Conservation (phyloP, 2,113 vertebrate species). For the Psettodes erumei region DNA sequence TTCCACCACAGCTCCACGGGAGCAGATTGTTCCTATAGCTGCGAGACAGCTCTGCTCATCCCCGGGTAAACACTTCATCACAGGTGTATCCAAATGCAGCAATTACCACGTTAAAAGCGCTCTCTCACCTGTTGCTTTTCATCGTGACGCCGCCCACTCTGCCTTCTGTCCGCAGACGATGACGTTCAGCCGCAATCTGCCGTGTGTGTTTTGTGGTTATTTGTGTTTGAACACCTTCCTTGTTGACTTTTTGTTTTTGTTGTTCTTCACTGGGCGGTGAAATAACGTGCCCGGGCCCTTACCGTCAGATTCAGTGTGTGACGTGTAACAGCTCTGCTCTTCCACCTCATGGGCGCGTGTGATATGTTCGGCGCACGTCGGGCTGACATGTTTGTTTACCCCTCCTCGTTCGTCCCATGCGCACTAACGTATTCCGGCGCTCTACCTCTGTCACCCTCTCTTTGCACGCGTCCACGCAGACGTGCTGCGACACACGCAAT, state of each 20-base stretch:
- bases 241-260: conserved; percentile 25
- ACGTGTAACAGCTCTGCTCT: conserved; percentile 2
- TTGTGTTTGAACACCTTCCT: conserved; percentile 48
- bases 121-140: conserved; percentile 32
- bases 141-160: not conserved
- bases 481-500: conserved; percentile 45
- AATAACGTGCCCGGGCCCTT: too few species aligned
- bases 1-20: conserved; percentile 22
- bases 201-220: conserved; percentile 49
- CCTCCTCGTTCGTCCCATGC: conserved; percentile 25
- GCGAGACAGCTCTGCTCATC: conserved; percentile 30
- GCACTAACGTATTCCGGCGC: conserved; percentile 31
- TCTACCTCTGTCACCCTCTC: conserved; percentile 51
- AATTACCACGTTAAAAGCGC: conserved; percentile 40
- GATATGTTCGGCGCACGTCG: conserved; percentile 10
- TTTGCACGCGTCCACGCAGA: conserved; percentile 30
- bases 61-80: conserved; percentile 48
- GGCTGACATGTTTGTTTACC: conserved; percentile 34
- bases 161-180: conserved; percentile 36
- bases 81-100: conserved; percentile 24
- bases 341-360: conserved; percentile 10
- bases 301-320: not conserved
- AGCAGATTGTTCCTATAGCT: conserved; percentile 43
- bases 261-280: conserved; percentile 12
- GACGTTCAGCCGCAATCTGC: conserved; percentile 46